Conservation (phyloP, 2,113 vertebrate genomes). For the Hydrolagus affinis region DNA sequence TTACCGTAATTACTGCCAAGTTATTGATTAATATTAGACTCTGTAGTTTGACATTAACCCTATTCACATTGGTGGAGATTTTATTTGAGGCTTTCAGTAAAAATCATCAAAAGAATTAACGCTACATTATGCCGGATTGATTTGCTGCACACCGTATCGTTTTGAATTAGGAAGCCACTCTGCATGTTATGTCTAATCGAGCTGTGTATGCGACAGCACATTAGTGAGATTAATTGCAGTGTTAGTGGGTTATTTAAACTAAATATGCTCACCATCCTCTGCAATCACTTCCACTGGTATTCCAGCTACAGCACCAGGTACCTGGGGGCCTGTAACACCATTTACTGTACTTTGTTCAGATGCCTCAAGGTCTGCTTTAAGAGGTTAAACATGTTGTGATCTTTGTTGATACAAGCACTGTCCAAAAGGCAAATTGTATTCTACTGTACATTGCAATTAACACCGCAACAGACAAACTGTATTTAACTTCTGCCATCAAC, state of each 20-base stretch:
- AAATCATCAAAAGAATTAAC: not conserved
- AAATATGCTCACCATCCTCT: not conserved
- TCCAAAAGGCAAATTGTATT: no score
- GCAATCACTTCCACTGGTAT: not conserved
- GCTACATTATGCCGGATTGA: slow-evolving; percentile 10
- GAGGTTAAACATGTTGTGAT: no score
- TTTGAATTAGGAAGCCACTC: not conserved
- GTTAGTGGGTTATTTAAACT: not conserved
- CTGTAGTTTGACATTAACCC: not conserved
- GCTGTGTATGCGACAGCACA: not conserved
- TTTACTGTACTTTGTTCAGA: no score
- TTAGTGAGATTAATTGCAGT: not conserved
- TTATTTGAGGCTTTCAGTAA: not conserved
- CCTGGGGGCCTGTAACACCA: no score
- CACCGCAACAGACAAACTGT: no score
- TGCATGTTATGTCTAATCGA: not conserved
- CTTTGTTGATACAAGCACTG: no score
- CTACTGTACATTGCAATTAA: no score
- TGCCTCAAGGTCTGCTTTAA: no score
- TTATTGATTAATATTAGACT: not conserved
- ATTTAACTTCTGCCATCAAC: no score
- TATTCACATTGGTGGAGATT: not conserved
- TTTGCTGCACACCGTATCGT: not conserved
- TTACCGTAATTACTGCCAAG: no score
- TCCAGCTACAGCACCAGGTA: not conserved